Evolutionary conservation across 2,113 vertebrate genomes (phyloP).

Genomic region (Archilochus colubris): DNA sequence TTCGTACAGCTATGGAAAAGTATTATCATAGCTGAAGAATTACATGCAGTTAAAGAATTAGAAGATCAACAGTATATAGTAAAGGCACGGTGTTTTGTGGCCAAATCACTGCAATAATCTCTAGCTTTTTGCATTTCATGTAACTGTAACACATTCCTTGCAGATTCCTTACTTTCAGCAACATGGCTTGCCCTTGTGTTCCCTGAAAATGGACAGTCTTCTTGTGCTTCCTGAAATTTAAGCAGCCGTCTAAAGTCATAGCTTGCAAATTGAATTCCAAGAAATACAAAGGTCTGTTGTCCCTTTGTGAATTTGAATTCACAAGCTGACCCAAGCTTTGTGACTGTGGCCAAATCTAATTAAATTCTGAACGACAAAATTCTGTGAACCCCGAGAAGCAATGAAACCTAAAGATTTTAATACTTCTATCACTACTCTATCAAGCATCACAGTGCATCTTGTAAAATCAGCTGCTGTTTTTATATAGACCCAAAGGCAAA

Average conservation of each 20-base stretch:
- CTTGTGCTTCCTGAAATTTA: not conserved
- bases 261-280: not conserved
- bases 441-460: conserved; percentile 13
- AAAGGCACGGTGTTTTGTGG: not conserved
- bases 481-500: conserved; percentile 32
- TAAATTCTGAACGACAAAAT: not conserved
- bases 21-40: not conserved
- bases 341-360: not conserved
- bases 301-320: not conserved
- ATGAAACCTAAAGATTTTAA: not conserved
- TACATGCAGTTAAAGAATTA: not conserved
- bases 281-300: not conserved
- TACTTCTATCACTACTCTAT: not conserved
- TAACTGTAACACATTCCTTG: not conserved
- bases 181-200: not conserved
- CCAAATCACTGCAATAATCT: not conserved
- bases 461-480: conserved; percentile 46
- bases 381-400: not conserved
- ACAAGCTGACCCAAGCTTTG: not conserved
- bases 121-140: not conserved
- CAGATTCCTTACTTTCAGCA: not conserved
- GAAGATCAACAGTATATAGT: not conserved
- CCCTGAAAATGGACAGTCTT: not conserved
- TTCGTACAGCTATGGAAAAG: not conserved
- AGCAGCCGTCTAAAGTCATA: not conserved